These are phyloP conservation scores for Ptychodera flava DNA, from an alignment of 35 echinoderm and acorn worm genomes.

Conservation along the genomic window DNA sequence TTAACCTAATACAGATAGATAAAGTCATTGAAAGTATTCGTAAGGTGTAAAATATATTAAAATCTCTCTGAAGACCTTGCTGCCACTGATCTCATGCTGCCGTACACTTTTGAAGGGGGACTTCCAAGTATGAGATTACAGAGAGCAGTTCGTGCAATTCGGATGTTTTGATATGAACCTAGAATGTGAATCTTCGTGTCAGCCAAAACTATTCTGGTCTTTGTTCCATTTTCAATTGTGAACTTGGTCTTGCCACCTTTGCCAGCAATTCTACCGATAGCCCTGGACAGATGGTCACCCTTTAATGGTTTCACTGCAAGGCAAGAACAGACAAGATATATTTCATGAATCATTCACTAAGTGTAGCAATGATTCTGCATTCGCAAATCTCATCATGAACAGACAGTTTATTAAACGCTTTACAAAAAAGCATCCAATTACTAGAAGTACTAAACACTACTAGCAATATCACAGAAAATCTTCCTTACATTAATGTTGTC, in stretches of 20 bases:
- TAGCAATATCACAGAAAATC: too few species aligned
- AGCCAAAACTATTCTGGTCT: slow-evolving; percentile 89
- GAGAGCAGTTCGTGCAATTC: slow-evolving; percentile 91
- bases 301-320: slow-evolving; percentile 85
- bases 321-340: too few species aligned
- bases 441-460: too few species aligned
- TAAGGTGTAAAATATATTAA: slow-evolving; percentile 11
- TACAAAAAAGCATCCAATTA: too few species aligned
- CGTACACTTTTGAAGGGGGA: slow-evolving; percentile 95
- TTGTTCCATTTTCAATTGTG: slow-evolving; percentile 96
- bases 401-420: not conserved
- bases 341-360: not conserved
- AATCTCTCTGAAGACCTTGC: slow-evolving; percentile 82
- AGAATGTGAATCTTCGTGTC: slow-evolving; percentile 75
- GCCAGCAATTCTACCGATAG: slow-evolving; percentile 92
- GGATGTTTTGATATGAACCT: slow-evolving; percentile 93
- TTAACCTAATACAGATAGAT: too few species aligned
- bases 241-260: slow-evolving; percentile 95
- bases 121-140: slow-evolving; percentile 97
- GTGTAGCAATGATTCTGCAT: too few species aligned
- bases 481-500: too few species aligned
- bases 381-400: not conserved
- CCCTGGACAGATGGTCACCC: slow-evolving; percentile 90
- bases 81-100: slow-evolving; percentile 92
- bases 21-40: too few species aligned